Conservation (phyloP, 2,888 invertebrate genomes). For the Heterodera filipjevi region DNA sequence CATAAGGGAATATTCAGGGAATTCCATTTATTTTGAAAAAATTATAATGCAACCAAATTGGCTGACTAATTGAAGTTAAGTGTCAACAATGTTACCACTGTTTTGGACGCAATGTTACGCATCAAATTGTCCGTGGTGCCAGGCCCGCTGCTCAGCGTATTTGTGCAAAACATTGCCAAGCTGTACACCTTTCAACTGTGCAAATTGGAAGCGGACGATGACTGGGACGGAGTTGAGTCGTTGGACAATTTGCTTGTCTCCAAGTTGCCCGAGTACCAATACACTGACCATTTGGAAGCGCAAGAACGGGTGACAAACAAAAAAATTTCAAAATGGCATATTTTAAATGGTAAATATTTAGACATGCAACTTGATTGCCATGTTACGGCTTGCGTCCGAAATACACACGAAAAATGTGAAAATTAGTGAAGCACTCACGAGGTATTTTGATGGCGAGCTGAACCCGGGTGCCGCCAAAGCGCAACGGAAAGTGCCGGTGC, state of each 20-base stretch:
- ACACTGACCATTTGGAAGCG: slow-evolving; percentile 93
- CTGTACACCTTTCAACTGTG: slow-evolving; percentile 57
- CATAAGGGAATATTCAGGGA: no score
- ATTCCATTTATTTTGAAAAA: no score
- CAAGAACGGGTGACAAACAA: slow-evolving; percentile 79
- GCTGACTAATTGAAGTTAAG: slow-evolving; percentile 44
- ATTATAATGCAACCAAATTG: no score
- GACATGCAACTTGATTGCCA: slow-evolving; percentile 82
- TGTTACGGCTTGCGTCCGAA: slow-evolving; percentile 76
- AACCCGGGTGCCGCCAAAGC: slow-evolving; percentile 98
- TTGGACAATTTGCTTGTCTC: slow-evolving; percentile 70
- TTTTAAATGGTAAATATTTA: slow-evolving; percentile 40
- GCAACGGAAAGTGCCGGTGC: slow-evolving; percentile 93
- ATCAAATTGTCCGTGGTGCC: slow-evolving; percentile 77
- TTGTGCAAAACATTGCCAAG: slow-evolving; percentile 83
- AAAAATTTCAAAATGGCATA: neutral
- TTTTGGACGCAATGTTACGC: slow-evolving; percentile 79
- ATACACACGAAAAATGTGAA: slow-evolving; percentile 69
- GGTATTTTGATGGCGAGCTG: slow-evolving; percentile 85
- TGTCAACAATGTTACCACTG: slow-evolving; percentile 75
- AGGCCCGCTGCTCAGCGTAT: slow-evolving; percentile 91
- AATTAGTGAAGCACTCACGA: slow-evolving; percentile 66
- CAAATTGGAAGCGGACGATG: slow-evolving; percentile 66
- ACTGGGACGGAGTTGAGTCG: slow-evolving; percentile 67
- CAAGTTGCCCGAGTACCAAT: slow-evolving; percentile 82